Percentiles rank a stretch among this genome's conserved stretches.
phyloP scores from a whole-genome alignment of 2,113 vertebrate genomes.

The Otocyon megalotis region DNA sequence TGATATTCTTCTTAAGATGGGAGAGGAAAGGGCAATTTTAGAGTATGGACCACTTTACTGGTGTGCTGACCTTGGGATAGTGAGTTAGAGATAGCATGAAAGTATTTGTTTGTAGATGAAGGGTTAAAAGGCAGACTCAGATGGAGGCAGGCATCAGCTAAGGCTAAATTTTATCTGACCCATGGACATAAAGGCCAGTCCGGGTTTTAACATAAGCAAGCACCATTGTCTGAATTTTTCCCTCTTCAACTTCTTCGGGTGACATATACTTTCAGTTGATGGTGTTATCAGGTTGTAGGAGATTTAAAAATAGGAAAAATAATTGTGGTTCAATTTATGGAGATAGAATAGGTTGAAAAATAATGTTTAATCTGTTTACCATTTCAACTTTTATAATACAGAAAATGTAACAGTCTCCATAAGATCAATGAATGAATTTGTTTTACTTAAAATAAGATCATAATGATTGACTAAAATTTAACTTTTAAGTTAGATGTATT shows the following conservation, averaged over 20 bases:
- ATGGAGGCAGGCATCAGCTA: neutral
- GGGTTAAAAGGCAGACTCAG: neutral
- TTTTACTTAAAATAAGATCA: neutral
- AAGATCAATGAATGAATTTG: neutral
- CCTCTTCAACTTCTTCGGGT: neutral
- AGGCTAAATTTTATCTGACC: neutral
- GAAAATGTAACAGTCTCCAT: neutral
- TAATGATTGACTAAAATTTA: conserved; percentile 21
- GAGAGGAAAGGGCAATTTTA: neutral
- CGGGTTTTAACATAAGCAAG: neutral
- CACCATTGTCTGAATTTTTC: neutral
- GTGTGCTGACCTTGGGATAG: neutral
- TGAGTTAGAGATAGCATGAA: neutral
- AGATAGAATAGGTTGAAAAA: neutral
- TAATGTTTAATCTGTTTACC: neutral
- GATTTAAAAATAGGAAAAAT: neutral
- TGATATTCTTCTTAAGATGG: neutral
- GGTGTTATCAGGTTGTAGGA: neutral
- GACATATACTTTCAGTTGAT: neutral
- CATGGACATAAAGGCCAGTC: neutral
- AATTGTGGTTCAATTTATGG: neutral
- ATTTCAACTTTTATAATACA: neutral
- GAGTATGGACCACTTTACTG: neutral
- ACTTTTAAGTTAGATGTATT: neutral
- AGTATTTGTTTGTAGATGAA: neutral